Percentiles rank a stretch among this genome's conserved stretches.
These are phyloP conservation scores for Drepana arcuata DNA, from an alignment of 1,140 invertebrate genomes.

Conservation along the genomic window DNA sequence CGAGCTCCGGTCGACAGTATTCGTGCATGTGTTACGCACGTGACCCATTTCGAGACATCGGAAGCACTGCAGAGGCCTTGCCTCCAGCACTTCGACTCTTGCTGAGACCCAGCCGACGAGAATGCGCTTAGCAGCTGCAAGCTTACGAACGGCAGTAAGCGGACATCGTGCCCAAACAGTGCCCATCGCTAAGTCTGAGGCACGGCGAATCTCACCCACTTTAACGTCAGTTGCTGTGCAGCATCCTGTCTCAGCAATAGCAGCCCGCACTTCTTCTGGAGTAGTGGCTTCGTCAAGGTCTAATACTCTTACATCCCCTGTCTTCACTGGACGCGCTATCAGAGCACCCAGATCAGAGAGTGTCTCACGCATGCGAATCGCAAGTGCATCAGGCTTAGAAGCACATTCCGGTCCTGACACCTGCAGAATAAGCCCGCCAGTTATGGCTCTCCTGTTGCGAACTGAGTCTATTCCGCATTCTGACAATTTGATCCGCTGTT, in stretches of 20 bases:
- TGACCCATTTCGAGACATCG: conserved; percentile 8
- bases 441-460: neutral
- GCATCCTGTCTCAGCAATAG: neutral
- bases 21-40: neutral
- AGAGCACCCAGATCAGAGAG: conserved; percentile 1
- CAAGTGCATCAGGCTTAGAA: conserved; percentile 10
- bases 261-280: neutral
- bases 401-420: conserved; percentile 3
- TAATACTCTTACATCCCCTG: conserved; percentile 9
- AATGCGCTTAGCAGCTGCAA: neutral
- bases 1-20: neutral
- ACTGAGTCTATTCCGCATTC: conserved; percentile 7
- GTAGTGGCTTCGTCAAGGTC: conserved; percentile 14
- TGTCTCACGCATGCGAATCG: conserved; percentile 1
- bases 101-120: conserved; percentile 4
- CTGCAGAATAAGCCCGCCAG: conserved; percentile 7
- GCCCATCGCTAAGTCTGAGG: neutral
- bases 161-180: conserved; percentile 5
- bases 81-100: neutral
- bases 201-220: neutral
- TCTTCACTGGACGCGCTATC: conserved; percentile 10
- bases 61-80: conserved; percentile 5
- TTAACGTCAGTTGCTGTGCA: neutral
- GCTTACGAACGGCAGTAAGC: neutral
- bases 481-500: conserved; percentile 4